Evolutionary conservation across 2,797 vertebrate genomes (phyloP).

Genomic region (Serranus cabrilla): DNA sequence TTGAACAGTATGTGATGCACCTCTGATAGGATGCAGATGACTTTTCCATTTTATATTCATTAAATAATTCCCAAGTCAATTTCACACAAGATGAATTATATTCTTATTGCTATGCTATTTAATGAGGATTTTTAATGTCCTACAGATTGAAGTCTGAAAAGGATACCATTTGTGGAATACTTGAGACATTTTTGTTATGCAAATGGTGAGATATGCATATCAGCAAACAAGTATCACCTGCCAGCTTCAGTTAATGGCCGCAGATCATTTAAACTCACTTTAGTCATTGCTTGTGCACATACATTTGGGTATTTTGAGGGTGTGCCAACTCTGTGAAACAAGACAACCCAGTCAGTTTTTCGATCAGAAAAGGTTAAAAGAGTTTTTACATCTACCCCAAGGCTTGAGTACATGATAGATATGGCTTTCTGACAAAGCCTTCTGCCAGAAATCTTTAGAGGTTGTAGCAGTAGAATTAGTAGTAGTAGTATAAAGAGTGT

Average conservation of each 20-base stretch:
- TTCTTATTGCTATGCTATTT: neutral
- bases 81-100: constrained; percentile 48
- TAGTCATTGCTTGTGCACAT: too few species aligned
- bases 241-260: neutral
- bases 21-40: neutral
- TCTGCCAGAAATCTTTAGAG: too few species aligned
- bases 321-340: too few species aligned
- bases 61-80: constrained; percentile 6
- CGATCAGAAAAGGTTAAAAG: too few species aligned
- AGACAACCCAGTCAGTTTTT: too few species aligned
- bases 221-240: neutral
- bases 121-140: constrained; percentile 24
- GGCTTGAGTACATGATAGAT: too few species aligned
- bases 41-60: constrained; percentile 8
- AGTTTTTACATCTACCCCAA: too few species aligned
- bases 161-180: constrained; percentile 10
- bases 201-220: neutral
- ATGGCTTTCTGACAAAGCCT: too few species aligned
- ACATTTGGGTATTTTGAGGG: too few species aligned
- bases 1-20: neutral
- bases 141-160: constrained; percentile 7
- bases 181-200: neutral
- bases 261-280: too few species aligned
- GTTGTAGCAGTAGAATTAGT: too few species aligned
- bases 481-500: too few species aligned